These are phyloP conservation scores for Ptilorrhoa leucosticta DNA, from an alignment of 2,113 vertebrate species.

Conservation along the genomic window DNA sequence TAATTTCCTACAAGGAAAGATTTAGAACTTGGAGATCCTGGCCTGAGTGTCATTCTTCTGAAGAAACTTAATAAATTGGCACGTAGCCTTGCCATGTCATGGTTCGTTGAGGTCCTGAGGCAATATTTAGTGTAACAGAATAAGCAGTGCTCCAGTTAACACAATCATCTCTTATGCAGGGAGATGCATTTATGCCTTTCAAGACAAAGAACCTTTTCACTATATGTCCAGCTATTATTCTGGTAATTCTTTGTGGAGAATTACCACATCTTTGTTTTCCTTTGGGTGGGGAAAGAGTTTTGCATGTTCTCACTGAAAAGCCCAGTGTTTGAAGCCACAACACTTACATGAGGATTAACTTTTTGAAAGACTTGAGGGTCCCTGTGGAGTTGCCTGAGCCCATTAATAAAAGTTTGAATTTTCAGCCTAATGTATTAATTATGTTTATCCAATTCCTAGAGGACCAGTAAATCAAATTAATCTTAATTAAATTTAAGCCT, in stretches of 20 bases:
- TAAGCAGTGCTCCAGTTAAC: slow-evolving; percentile 24
- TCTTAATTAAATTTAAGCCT: neutral
- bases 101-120: neutral
- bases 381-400: neutral
- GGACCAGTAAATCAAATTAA: neutral
- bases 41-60: neutral
- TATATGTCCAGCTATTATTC: neutral
- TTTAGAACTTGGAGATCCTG: neutral
- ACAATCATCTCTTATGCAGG: neutral
- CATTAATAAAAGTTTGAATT: neutral
- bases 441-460: neutral
- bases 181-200: neutral
- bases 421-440: neutral
- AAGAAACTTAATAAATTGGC: neutral
- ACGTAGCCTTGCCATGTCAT: neutral
- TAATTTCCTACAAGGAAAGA: neutral
- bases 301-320: neutral
- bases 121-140: slow-evolving; percentile 27
- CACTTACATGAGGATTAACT: neutral
- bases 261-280: neutral
- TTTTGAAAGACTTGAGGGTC: neutral
- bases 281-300: neutral
- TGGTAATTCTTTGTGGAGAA: neutral
- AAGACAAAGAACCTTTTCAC: slow-evolving; percentile 30
- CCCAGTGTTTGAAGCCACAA: neutral